Evolutionary conservation across 2,888 invertebrate species (phyloP), one percentile per base, ranked within the genome.

Genomic region (Lepidonotus clava): DNA sequence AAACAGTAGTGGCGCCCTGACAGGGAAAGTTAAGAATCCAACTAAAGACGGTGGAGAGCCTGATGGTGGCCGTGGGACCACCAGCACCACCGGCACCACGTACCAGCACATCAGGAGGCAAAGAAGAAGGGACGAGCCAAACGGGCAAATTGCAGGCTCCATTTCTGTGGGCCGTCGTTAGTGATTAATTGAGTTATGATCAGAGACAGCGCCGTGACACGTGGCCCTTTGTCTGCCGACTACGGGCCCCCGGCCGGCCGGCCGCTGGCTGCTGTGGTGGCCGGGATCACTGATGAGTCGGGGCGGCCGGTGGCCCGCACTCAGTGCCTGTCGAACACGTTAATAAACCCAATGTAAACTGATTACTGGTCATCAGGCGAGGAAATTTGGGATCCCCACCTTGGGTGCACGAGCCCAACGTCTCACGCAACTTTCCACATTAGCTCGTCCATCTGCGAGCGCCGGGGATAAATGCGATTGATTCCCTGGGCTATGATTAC

Each of bases 311-410:
- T n/a, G n/a, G n/a, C n/a, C 71, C 38, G 71, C 71, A 71, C 71
- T 71, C 71, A 24, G 51, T 80, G 80, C 41, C 51, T 80, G 80
- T 80, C 80, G 80, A 46, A 41, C 80, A 80, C 80, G 80, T 80
- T 80, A 80, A 80, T 80, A 80, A 80, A 80, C 80, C 80, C 32
- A 80, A 80, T 80, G 80, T 46, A 80, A 80, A 80, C 80, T 80
- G 80, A 80, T 80, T 80, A 41, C 80, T 80, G 80, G 80, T 80
- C 80, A 80, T 80, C 80, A 80, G 80, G 80, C 80, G 32, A 80
- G 80, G 80, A 80, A 80, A 80, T 80, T 80, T 24, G 80, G 80
- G 46, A 46, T 24, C 80, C 80, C 80, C 80, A 80, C 80, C 80
- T 80, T 18, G 41, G 80, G 80, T 51, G 80, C 80, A 51, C 80